Base-by-base conservation (phyloP, 2,113 vertebrate species). In the Megaceryle torquata region DNA sequence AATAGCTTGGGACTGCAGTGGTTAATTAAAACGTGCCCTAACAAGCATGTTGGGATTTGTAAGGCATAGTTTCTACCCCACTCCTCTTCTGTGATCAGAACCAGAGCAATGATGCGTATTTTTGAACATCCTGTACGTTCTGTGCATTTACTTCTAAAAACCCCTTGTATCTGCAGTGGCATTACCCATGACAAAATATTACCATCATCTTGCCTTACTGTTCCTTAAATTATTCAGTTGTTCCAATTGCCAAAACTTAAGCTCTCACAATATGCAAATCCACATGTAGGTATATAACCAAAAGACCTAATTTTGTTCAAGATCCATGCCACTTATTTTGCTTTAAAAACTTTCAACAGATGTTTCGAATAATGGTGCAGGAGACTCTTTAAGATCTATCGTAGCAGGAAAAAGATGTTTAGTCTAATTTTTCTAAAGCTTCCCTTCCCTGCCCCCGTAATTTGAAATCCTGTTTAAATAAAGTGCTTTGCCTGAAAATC, bases 151-250 rank as follows among this genome's bases (percentile, higher is more conserved):
- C 13, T 77, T 86, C 28, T 53, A 18, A 46, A 46, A 46, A 43
- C 37, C 37, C 37, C 37, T 37, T 37, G 37, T 37, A 37, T 56
- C 15, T 53, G 5, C 37, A 25, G 14, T 41, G 16, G 37, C 33
- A 81, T 2, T 63, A 31, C 8, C 53, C 46, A 44, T 74, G 29
- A 22, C 17, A 61, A 28, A 61, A 16, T 44, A 51, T 16, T 50
- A 37, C 50, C 8, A 9, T 61, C 81, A 4, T 44, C 0, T 0
- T 63, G 56, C 29, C 39, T 54, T 84, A n/a, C 16, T 51, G 16
- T 67, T 83, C 51, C 28, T 93, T 65, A 51, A 75, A 44, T 77
- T 61, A 48, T 50, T 54, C 0, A 17, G 57, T 71, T 44, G 28
- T 54, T 89, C 28, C 26, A 12, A 21, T 51, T 41, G 39, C 16